A percentile compares a stretch with the other conserved stretches of the same genome.
Conservation (phyloP, 2,797 vertebrate species). For the Mycteria americana region DNA sequence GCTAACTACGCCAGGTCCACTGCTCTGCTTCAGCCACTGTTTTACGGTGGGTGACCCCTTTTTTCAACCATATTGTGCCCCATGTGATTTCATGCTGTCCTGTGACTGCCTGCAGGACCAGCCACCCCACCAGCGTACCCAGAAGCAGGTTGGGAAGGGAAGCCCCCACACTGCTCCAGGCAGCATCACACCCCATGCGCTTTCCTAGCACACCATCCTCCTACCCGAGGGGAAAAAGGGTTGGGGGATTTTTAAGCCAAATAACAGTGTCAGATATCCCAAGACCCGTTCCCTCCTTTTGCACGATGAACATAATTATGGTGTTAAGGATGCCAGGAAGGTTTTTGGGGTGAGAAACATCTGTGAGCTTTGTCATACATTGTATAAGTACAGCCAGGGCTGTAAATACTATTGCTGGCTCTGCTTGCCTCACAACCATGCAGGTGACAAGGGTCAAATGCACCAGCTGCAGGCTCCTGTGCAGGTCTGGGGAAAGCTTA, state of each 20-base stretch:
- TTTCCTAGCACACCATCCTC: neutral
- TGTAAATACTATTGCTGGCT: neutral
- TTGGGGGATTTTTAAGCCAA: neutral
- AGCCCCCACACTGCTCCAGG: neutral
- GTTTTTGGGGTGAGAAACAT: fast-evolving
- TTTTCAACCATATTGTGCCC: neutral
- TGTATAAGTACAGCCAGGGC: neutral
- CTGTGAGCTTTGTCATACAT: neutral
- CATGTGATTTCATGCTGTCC: neutral
- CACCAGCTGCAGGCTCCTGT: neutral
- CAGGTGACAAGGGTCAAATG: neutral
- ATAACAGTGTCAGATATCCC: no score
- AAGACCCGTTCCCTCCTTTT: neutral
- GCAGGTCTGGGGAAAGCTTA: neutral
- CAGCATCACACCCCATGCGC: neutral
- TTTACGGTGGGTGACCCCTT: neutral
- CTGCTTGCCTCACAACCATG: neutral
- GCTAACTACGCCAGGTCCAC: no score
- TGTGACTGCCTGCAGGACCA: neutral
- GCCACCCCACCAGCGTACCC: no score
- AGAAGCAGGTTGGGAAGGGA: neutral
- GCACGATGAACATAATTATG: neutral
- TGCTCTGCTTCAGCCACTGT: neutral
- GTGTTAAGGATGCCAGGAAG: neutral
- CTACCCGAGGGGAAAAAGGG: neutral